Percentiles rank a stretch among this genome's conserved stretches.
Evolutionary conservation across 2,888 invertebrate genomes (phyloP).

Genomic region (Phragmatobia fuliginosa): DNA sequence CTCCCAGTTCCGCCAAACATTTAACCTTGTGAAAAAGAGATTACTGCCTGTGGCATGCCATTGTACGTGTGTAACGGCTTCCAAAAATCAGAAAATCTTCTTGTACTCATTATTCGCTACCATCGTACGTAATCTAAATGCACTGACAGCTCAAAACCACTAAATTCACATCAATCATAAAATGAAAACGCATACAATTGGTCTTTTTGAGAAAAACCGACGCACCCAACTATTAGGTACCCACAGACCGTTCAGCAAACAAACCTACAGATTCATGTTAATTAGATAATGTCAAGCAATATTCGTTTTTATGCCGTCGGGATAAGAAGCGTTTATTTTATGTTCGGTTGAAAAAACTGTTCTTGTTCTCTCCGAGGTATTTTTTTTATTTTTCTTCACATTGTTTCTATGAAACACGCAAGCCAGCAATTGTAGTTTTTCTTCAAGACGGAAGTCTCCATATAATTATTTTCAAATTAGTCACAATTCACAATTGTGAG

Average conservation of each 20-base stretch:
- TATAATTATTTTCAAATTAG: conserved; percentile 83
- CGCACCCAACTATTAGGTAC: conserved; percentile 34
- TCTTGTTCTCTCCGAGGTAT: conserved; percentile 46
- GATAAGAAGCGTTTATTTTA: conserved; percentile 31
- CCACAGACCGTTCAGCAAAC: conserved; percentile 30
- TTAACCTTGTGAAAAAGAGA: conserved; percentile 4
- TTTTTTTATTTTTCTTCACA: conserved; percentile 64
- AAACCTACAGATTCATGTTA: conserved; percentile 18
- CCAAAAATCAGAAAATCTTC: conserved; percentile 4
- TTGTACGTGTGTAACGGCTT: conserved; percentile 13
- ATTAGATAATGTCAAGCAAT: conserved; percentile 24
- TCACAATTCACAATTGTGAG: conserved; percentile 73
- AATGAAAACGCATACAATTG: conserved; percentile 40
- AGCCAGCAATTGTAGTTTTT: conserved; percentile 78
- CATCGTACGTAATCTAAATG: conserved; percentile 5
- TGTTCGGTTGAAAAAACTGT: conserved; percentile 37
- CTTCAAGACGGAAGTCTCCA: conserved; percentile 74
- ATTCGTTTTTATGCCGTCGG: conserved; percentile 23
- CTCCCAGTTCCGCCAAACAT: neutral
- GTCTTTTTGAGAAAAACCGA: conserved; percentile 45
- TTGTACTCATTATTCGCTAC: conserved; percentile 14
- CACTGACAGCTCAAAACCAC: conserved; percentile 19
- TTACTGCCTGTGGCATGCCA: neutral
- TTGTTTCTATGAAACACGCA: conserved; percentile 78
- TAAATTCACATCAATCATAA: conserved; percentile 41